Conservation (phyloP, 23 tunicate genomes). For the Ascidia mentula region DNA sequence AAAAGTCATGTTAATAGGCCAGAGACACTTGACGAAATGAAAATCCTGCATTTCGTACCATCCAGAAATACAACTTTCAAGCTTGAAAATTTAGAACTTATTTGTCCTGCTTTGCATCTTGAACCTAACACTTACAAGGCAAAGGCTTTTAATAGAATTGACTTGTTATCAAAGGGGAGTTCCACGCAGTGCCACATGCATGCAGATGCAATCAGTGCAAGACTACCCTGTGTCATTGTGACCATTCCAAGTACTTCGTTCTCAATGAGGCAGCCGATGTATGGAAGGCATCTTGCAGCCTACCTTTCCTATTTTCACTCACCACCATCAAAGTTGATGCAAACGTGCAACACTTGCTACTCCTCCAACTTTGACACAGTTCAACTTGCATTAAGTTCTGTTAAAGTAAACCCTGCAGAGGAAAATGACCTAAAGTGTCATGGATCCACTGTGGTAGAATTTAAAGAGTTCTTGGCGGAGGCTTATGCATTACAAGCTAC, state of each 20-base stretch:
- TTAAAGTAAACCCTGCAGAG: not conserved
- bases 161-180: not conserved
- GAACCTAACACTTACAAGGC: constrained; percentile 8
- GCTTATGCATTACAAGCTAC: constrained; percentile 30
- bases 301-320: constrained; percentile 35
- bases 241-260: constrained; percentile 13
- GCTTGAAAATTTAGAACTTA: constrained; percentile 16
- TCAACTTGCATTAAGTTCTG: constrained; percentile 3
- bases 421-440: not conserved
- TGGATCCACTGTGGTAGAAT: not conserved
- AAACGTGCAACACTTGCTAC: constrained; percentile 48
- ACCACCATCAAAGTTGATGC: constrained; percentile 29
- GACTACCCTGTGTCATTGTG: constrained; percentile 24
- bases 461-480: constrained; percentile 12
- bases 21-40: constrained; percentile 16
- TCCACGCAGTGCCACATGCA: constrained; percentile 10
- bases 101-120: constrained; percentile 22
- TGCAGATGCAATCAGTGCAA: not conserved
- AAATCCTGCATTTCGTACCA: constrained; percentile 40
- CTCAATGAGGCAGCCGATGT: constrained; percentile 59
- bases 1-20: constrained; percentile 14
- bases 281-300: constrained; percentile 56
- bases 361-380: constrained; percentile 4
- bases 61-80: constrained; percentile 34
- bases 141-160: constrained; percentile 17